These are phyloP conservation scores for Meta bourneti DNA, from an alignment of 2,888 invertebrate genomes.

Conservation along the genomic window DNA sequence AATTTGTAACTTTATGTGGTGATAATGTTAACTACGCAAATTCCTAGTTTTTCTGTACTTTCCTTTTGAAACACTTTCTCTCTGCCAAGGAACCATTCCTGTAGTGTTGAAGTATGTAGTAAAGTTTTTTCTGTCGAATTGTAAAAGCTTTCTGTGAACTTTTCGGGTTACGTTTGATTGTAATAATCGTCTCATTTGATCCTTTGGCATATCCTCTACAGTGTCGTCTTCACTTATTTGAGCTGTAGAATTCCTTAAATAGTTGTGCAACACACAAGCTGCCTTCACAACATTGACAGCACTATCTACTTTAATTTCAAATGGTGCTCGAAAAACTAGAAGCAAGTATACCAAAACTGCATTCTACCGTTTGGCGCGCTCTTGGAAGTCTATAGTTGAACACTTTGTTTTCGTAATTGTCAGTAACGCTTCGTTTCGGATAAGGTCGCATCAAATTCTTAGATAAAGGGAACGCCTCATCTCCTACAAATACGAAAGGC, in stretches of 20 bases:
- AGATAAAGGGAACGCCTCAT: no score
- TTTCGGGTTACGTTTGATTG: not conserved
- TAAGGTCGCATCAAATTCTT: no score
- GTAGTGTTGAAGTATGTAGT: no score
- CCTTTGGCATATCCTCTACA: not conserved
- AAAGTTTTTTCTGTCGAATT: not conserved
- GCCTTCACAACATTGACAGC: not conserved
- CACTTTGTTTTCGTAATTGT: no score
- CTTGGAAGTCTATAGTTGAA: not conserved
- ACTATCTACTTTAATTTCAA: not conserved
- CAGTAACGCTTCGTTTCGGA: no score
- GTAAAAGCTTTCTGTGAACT: not conserved
- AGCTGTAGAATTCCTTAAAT: not conserved
- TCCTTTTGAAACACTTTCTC: no score
- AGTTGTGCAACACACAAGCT: not conserved
- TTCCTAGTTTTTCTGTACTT: no score
- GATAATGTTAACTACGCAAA: no score
- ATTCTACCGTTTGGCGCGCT: not conserved
- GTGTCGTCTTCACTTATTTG: not conserved
- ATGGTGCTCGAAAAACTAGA: not conserved
- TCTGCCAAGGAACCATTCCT: no score
- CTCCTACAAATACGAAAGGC: no score
- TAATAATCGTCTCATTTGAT: not conserved
- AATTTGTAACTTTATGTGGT: no score
- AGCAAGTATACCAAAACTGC: not conserved